Base-by-base conservation (phyloP, 2,888 invertebrate genomes). In the Myopa testacea region DNA sequence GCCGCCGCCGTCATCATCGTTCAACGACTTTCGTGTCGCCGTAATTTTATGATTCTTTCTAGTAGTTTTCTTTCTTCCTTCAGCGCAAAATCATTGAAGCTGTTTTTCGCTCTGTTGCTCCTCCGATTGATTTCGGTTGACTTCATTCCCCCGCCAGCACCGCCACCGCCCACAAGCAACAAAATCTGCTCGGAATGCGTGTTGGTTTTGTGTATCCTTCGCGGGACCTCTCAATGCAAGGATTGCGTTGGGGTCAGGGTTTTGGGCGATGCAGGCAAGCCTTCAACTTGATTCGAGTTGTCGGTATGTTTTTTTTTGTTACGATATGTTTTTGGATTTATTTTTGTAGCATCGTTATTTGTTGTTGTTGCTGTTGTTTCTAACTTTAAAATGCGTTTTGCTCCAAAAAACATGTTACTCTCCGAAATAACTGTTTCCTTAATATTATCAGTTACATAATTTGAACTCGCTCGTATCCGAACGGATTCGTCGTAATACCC, bases 21-120 rank as follows among this genome's bases (percentile, higher is more conserved):
- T 62, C 62, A 62, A 4, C 62, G 62, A 62, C 62, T 62, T 62
- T 62, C 62, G 26, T 19, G 62, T n/a, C 62, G 26, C 26, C 26
- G 26, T 62, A 62, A 4, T 12, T 62, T 10, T 8, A 14, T 71
- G 37, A 26, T 71, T 63, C 40, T 67, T 52, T 65, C 50, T 52
- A 8, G 26, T 6, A 34, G n/a, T 19, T 52, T 40, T 26, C n/a
- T n/a, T 40, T 37, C 19, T 12, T 58, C 4, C 58, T 71, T n/a
- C 2, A 7, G 62, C 62, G 10, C 10, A n/a, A n/a, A 62, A 62
- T 26, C 62, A 62, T 62, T 62, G 62, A 62, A 58, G 58, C 14
- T 1, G 62, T 62, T 62, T 26, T 26, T 62, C 8, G 5, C 26
- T 62, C 14, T 19, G 26, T 26, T 62, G 19, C 26, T 62, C 4